These are phyloP conservation scores for Lucilia sericata DNA, from an alignment of 1,140 invertebrate genomes.

Conservation along the genomic window DNA sequence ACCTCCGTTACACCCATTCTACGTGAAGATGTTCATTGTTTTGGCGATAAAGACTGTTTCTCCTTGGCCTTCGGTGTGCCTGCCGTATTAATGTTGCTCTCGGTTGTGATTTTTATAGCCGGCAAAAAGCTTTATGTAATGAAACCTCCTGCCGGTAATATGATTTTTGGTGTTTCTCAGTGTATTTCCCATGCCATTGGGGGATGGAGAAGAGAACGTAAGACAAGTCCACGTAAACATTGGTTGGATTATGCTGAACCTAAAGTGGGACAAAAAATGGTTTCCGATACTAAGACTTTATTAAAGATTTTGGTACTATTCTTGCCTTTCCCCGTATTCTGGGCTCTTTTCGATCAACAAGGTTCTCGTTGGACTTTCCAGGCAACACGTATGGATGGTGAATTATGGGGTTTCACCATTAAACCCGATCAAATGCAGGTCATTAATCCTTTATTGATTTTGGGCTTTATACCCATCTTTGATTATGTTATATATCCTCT, in stretches of 20 bases:
- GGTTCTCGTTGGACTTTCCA: constrained; percentile 96
- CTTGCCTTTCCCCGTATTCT: constrained; percentile 84
- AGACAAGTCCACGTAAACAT: constrained; percentile 70
- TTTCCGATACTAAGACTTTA: constrained; percentile 78
- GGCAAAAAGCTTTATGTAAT: constrained; percentile 84
- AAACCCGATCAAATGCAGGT: constrained; percentile 94
- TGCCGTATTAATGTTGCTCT: constrained; percentile 85
- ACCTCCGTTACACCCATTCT: constrained; percentile 91
- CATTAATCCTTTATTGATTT: constrained; percentile 86
- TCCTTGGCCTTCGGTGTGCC: constrained; percentile 93
- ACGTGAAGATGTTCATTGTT: constrained; percentile 84
- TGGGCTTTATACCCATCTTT: constrained; percentile 89
- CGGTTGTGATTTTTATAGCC: constrained; percentile 85
- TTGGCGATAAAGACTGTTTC: constrained; percentile 85
- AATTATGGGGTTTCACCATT: constrained; percentile 75
- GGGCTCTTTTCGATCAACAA: constrained; percentile 86
- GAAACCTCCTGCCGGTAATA: constrained; percentile 84
- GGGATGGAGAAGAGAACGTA: constrained; percentile 70
- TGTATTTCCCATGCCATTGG: constrained; percentile 76
- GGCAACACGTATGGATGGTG: constrained; percentile 89
- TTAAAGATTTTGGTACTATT: constrained; percentile 79
- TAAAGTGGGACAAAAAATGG: constrained; percentile 74
- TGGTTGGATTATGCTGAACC: constrained; percentile 87
- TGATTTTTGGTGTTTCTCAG: constrained; percentile 80
- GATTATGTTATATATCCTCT: constrained; percentile 79